A percentile compares a stretch with the other conserved stretches of the same genome.
Evolutionary conservation across 1,140 invertebrate species (phyloP).

Genomic region (Ctenoplectra terminalis): DNA sequence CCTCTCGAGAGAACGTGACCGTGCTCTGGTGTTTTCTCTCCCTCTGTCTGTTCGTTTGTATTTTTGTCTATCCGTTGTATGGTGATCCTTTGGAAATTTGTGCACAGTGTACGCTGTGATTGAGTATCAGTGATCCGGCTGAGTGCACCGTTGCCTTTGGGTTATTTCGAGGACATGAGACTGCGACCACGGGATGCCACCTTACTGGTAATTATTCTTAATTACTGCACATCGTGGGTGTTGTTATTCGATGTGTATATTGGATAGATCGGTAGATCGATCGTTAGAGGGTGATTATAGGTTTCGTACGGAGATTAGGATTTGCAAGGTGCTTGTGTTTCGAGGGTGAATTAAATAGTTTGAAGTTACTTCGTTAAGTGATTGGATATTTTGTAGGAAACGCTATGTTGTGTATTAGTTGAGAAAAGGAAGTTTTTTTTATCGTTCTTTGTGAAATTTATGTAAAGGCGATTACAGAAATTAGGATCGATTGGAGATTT

Average conservation of each 20-base stretch:
- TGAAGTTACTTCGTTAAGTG: not conserved
- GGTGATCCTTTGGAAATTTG: not conserved
- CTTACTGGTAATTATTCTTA: constrained; percentile 78
- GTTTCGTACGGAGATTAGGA: not conserved
- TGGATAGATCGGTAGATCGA: not conserved
- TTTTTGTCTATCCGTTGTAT: not conserved
- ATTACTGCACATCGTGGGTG: no score
- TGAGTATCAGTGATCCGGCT: constrained; percentile 45
- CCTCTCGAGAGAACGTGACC: constrained; percentile 23
- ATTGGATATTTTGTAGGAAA: no score
- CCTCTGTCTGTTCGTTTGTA: not conserved
- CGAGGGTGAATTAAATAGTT: not conserved
- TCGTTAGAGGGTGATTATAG: constrained; percentile 2
- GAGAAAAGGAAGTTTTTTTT: no score
- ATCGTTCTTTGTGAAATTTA: no score
- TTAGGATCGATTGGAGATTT: no score
- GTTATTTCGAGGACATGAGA: constrained; percentile 69
- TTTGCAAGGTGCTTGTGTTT: not conserved
- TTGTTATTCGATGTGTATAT: not conserved
- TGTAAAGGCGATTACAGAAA: no score
- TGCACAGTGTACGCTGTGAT: constrained; percentile 38
- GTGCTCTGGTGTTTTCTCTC: not conserved
- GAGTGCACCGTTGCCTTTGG: constrained; percentile 20
- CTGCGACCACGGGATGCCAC: constrained; percentile 76
- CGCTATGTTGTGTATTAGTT: no score